Base-by-base conservation (phyloP, 1,140 invertebrate genomes). In the Euborellia annulipes region DNA sequence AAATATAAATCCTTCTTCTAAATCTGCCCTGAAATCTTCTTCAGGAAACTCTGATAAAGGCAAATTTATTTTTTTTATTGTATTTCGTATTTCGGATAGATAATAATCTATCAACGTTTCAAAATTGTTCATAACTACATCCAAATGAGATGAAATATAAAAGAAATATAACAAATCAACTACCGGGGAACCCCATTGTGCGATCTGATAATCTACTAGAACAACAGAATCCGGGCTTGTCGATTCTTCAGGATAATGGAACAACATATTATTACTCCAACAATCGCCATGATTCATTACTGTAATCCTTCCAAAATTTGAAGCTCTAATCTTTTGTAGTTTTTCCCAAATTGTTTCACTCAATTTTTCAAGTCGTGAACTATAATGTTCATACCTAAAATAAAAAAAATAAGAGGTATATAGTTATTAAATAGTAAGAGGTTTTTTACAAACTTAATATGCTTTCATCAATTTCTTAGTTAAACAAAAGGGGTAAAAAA, bases 131-230 rank as follows among this genome's bases (percentile, higher is more conserved):
- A 64, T 59, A 1, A 65, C 47, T 0, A 70, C 56, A 0, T 60
- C 50, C 3, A 57, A 54, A 6, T 6, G 62, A 53, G 7, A 57
- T 44, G 72, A 75, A 0, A 67, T 69, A n/a, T 68, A 66, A 1
- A 78, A 47, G 38, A 75, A 69, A 43, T 77, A 77, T 0, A 70
- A 52, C 4, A 79, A 42, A 53, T 79, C 76, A 3, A 70, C 58
- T 0, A 66, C 43, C 2, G 70, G 59, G 16, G 67, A 75, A 7
- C 62, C 57, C 37, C 69, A 47, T 8, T 48, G 41, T 2, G 27
- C 14, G 3, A 39, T 22, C 41, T 56, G 55, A 42, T 55, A 54
- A 30, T 56, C 55, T 21, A 54, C 22, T 2, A 54, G 4, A 6
- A 4, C 23, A 27, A 27, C 4, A 4, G 23, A 27, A 27, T 6